phyloP scores from a whole-genome alignment of 2,888 invertebrate species.

The Drosophila lutescens region DNA sequence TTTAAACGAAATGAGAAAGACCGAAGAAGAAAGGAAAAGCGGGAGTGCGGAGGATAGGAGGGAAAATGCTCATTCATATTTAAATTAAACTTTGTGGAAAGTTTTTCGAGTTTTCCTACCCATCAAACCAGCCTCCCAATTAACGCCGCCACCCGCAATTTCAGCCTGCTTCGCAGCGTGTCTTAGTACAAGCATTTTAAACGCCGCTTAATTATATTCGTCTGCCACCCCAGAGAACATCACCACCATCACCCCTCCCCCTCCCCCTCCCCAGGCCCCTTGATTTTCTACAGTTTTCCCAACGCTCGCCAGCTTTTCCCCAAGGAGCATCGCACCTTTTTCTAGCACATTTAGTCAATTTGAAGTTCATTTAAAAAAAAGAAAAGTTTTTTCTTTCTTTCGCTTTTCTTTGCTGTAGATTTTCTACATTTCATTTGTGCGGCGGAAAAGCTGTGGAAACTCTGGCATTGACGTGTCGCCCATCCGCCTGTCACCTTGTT shows the following conservation, averaged over 20 bases:
- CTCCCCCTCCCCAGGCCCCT: neutral
- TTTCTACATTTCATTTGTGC: constrained; percentile 43
- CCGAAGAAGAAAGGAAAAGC: neutral
- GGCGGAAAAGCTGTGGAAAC: constrained; percentile 40
- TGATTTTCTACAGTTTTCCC: constrained; percentile 6
- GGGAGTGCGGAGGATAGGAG: neutral
- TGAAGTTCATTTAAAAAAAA: constrained; percentile 70
- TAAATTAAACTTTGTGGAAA: constrained; percentile 75
- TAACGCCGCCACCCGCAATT: constrained; percentile 38
- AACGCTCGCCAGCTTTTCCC: constrained; percentile 47
- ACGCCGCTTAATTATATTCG: constrained; percentile 78
- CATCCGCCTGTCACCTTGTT: constrained; percentile 39
- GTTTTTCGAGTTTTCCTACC: constrained; percentile 49
- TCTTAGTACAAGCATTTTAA: constrained; percentile 63
- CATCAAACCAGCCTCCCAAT: constrained; percentile 42
- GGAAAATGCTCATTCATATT: constrained; percentile 66
- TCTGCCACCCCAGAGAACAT: constrained; percentile 11
- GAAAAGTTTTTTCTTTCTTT: constrained; percentile 47
- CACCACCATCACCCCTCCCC: neutral
- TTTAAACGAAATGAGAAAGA: constrained; percentile 4
- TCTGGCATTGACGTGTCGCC: constrained; percentile 53
- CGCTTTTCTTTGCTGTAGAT: constrained; percentile 24
- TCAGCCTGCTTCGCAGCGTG: constrained; percentile 1
- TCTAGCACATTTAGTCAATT: constrained; percentile 77
- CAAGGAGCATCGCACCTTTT: constrained; percentile 56